Evolutionary conservation across 2,888 invertebrate species (phyloP), one percentile per base, ranked within the genome.

Genomic region (Cheilosia scutellata): DNA sequence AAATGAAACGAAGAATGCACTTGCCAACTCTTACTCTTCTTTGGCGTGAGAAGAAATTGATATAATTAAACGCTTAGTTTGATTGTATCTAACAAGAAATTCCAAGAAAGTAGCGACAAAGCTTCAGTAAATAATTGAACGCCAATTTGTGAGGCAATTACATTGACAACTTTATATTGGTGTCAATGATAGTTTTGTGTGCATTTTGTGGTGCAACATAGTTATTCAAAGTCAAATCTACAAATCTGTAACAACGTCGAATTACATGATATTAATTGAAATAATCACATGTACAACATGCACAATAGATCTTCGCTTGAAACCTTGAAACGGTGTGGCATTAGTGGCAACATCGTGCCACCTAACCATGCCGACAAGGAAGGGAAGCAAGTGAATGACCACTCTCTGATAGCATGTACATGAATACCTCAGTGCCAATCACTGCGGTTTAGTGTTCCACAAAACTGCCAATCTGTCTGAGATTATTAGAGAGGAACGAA

Each of bases 401-500:
- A 78, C 25, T 62, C 49, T 70, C 25, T 20, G 53, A 47, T 42
- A 57, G 57, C 63, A 75, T 53, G 70, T 37, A 11, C 37, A 37
- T 40, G 66, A 62, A 79, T 60, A 65, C 51, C 70, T 60, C 51
- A 16, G 49, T 70, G 78, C 29, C 77, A 70, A 68, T 78, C 63
- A 65, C 57, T 84, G 84, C 47, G 84, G 84, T 80, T 70, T 79
- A 51, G 65, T 84, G 70, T 79, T 84, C 65, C 75, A 84, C 75
- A 79, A 84, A 75, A 47, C 75, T 79, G 60, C 78, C 53, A 65
- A 58, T 76, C 27, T 53, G 65, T 71, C 65, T 70, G 57, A 37
- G 65, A 79, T 71, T 75, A 70, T 79, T 60, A 55, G 70, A 84
- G 65, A 84, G 74, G 79, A 84, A 75, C 74, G 74, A 68, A 74